These are phyloP conservation scores for Silvanus unidentatus DNA, from an alignment of 2,888 invertebrate species.

Conservation along the genomic window DNA sequence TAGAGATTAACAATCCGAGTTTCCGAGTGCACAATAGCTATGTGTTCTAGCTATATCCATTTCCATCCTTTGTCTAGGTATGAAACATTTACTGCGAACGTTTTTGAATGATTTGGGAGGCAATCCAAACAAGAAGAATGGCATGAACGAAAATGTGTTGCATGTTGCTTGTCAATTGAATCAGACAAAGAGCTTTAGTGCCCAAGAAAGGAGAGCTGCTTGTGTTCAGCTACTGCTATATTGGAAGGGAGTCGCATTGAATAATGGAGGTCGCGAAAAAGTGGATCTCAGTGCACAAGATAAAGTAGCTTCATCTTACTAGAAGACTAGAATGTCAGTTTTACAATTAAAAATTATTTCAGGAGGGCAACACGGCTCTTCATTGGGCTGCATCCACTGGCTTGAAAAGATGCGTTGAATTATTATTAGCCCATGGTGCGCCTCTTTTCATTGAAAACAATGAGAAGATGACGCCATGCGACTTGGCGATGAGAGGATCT, in stretches of 20 bases:
- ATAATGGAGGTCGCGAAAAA: conserved; percentile 53
- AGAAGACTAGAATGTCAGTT: not conserved
- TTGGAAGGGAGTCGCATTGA: conserved; percentile 54
- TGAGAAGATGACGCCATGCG: conserved; percentile 59
- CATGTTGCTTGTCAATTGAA: conserved; percentile 56
- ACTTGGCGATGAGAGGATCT: conserved; percentile 55
- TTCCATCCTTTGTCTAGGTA: conserved; percentile 31
- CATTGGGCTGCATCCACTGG: conserved; percentile 61
- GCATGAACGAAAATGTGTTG: conserved; percentile 56
- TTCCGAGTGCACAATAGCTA: too few species aligned
- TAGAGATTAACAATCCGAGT: too few species aligned
- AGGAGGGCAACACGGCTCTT: conserved; percentile 62
- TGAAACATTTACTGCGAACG: conserved; percentile 56
- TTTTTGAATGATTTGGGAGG: conserved; percentile 60
- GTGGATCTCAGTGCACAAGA: conserved; percentile 56
- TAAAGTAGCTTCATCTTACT: conserved; percentile 42
- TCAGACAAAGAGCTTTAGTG: conserved; percentile 48
- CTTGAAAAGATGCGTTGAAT: conserved; percentile 57
- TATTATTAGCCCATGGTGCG: conserved; percentile 54
- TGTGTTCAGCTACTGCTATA: conserved; percentile 58
- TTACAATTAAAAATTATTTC: conserved; percentile 18
- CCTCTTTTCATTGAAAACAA: conserved; percentile 59
- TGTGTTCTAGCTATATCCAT: too few species aligned
- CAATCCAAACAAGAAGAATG: conserved; percentile 64
- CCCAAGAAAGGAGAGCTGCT: conserved; percentile 53